Percentiles rank a stretch among this genome's conserved stretches.
Conservation (phyloP, 64 coral and sea anemone species). For the Orbicella faveolata region DNA sequence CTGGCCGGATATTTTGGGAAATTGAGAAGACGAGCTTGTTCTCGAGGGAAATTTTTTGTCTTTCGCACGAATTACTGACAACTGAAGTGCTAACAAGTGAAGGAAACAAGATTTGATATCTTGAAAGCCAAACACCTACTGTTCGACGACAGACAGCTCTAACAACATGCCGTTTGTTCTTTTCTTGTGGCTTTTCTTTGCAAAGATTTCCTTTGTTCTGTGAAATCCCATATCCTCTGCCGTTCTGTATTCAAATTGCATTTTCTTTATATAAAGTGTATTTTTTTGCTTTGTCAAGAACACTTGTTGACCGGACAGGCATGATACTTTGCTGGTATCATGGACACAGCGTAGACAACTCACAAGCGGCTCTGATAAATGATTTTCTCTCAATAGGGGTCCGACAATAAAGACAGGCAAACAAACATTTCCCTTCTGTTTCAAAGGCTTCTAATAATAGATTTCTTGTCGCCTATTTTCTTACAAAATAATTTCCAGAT, state of each 20-base stretch:
- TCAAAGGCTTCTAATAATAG: background rate
- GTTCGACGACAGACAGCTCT: background rate
- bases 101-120: background rate
- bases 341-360: background rate
- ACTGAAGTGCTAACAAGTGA: background rate
- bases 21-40: background rate
- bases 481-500: too few species aligned
- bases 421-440: background rate
- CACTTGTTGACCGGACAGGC: conserved; percentile 5
- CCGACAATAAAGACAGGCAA: background rate
- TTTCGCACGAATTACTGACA: background rate
- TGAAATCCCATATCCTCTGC: background rate
- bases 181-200: background rate
- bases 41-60: background rate
- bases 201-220: background rate
- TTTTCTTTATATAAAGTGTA: background rate
- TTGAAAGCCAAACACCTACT: background rate
- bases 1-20: conserved; percentile 12
- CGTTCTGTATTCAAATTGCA: conserved; percentile 3
- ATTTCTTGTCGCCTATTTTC: background rate
- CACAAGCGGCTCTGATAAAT: background rate
- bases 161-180: background rate
- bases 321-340: background rate
- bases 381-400: background rate
- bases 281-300: background rate